These are phyloP conservation scores for Characodon lateralis DNA, from an alignment of 2,797 vertebrate genomes.

Conservation along the genomic window DNA sequence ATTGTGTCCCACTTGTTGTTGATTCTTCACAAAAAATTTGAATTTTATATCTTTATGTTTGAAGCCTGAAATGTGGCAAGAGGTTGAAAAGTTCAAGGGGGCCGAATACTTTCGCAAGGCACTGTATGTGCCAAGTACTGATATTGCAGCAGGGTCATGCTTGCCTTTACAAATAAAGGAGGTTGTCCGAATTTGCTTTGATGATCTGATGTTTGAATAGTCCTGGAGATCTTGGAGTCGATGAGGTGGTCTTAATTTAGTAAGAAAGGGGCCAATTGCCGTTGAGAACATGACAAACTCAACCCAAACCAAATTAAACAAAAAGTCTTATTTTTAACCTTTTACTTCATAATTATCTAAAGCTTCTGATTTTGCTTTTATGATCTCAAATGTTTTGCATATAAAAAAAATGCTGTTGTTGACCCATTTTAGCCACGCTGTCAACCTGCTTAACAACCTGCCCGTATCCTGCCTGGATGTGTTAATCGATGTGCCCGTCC, in stretches of 20 bases:
- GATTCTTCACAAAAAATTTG: too few relatives aligned
- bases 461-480: conserved; percentile 93
- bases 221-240: not conserved
- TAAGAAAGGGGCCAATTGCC: not conserved
- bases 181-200: too few relatives aligned
- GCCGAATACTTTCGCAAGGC: too few relatives aligned
- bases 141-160: too few relatives aligned
- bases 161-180: too few relatives aligned
- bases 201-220: too few relatives aligned
- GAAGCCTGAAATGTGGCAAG: too few relatives aligned
- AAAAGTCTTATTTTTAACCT: not conserved
- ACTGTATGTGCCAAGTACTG: too few relatives aligned
- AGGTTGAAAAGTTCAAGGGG: too few relatives aligned
- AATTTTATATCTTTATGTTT: too few relatives aligned
- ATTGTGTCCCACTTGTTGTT: too few relatives aligned
- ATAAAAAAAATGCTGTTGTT: conserved; percentile 1
- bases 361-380: not conserved
- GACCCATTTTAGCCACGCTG: conserved; percentile 84
- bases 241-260: not conserved
- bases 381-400: too few relatives aligned
- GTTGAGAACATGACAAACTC: not conserved
- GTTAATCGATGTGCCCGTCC: conserved; percentile 87
- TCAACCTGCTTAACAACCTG: conserved; percentile 97
- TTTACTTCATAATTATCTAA: not conserved
- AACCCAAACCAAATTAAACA: not conserved